These are phyloP conservation scores for Numenius arquata DNA, from an alignment of 2,113 vertebrate genomes.

Conservation along the genomic window DNA sequence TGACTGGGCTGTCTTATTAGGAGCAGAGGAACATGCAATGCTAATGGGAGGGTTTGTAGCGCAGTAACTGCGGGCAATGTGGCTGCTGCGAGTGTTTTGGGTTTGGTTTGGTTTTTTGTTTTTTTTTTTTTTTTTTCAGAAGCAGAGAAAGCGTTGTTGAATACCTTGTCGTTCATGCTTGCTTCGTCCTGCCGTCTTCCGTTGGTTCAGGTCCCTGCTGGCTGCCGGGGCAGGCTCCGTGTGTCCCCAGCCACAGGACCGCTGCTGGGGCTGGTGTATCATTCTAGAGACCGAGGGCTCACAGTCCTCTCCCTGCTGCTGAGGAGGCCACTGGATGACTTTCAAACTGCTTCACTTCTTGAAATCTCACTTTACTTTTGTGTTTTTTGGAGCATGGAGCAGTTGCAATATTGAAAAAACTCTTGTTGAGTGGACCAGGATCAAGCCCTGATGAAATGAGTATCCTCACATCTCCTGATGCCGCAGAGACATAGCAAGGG, in stretches of 20 bases:
- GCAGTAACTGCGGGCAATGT: not conserved
- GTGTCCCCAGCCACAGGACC: rapidly evolving
- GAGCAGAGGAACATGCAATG: not conserved
- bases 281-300: not conserved
- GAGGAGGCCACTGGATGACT: not conserved
- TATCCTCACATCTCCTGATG: rapidly evolving
- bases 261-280: rapidly evolving
- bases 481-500: not conserved
- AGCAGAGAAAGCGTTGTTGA: not conserved
- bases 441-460: not conserved
- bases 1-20: not conserved
- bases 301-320: not conserved
- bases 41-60: not conserved
- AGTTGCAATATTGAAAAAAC: not conserved
- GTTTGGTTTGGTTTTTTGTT: too few species aligned
- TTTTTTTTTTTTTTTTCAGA: not conserved
- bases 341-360: not conserved
- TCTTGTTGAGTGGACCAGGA: not conserved
- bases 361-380: not conserved
- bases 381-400: rapidly evolving
- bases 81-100: not conserved
- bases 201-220: not conserved
- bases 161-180: not conserved
- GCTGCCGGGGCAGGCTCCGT: not conserved
- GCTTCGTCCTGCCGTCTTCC: not conserved